Percentiles rank a stretch among this genome's conserved stretches.
Conservation (phyloP, 2,888 invertebrate genomes). For the Schizaphis graminum region DNA sequence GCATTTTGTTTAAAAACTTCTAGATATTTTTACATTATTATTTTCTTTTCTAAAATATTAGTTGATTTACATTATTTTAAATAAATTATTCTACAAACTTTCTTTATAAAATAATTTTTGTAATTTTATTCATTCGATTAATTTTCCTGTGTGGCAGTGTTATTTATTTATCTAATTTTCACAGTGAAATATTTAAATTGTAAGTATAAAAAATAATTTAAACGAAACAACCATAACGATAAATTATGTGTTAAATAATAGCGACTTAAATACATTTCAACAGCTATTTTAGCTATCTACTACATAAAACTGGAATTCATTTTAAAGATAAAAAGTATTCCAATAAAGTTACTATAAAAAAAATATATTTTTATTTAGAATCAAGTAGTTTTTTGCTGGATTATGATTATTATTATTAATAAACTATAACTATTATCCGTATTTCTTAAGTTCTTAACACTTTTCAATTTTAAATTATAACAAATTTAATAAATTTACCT, state of each 20-base stretch:
- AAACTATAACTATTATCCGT: too few relatives aligned
- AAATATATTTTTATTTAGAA: not conserved
- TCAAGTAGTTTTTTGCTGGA: not conserved
- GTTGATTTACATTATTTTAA: not conserved
- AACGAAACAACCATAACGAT: slow-evolving; percentile 28
- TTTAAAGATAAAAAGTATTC: not conserved
- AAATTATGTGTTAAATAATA: slow-evolving; percentile 10
- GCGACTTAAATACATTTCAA: not conserved
- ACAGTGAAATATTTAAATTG: slow-evolving; percentile 19
- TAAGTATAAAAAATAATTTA: slow-evolving; percentile 21
- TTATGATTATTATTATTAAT: not conserved
- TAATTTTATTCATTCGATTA: slow-evolving; percentile 12
- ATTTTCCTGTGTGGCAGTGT: not conserved
- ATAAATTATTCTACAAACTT: slow-evolving; percentile 21
- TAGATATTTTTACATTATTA: not conserved
- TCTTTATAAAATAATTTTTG: not conserved
- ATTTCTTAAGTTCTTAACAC: not conserved
- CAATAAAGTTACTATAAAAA: not conserved
- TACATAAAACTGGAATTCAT: slow-evolving; percentile 5
- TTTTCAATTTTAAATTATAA: not conserved
- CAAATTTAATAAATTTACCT: too few relatives aligned
- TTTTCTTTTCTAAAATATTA: not conserved
- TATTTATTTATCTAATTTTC: slow-evolving; percentile 13
- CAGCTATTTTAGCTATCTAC: not conserved
- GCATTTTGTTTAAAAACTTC: not conserved